Conservation (phyloP, 2,797 vertebrate genomes). For the Carcharodon carcharias region DNA sequence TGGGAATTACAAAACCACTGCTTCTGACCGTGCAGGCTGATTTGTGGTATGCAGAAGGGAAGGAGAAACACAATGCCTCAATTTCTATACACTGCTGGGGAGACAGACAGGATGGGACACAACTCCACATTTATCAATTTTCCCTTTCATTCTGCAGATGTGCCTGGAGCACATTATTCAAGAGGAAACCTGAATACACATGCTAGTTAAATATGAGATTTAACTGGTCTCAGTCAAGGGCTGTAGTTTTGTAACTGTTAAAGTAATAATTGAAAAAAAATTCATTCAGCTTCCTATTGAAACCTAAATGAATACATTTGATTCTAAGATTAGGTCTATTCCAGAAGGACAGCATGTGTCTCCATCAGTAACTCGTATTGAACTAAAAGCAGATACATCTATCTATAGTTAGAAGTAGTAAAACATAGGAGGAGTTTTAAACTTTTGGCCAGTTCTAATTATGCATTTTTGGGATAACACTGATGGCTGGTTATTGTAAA, state of each 20-base stretch:
- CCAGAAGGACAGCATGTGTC: not conserved
- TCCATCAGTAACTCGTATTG: not conserved
- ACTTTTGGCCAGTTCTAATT: no score
- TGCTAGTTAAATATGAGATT: not conserved
- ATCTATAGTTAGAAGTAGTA: not conserved
- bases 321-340: not conserved
- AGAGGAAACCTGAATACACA: not conserved
- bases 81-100: not conserved
- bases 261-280: not conserved
- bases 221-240: not conserved
- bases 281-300: not conserved
- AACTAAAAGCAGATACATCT: not conserved
- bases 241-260: not conserved
- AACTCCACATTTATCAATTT: not conserved
- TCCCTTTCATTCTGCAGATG: not conserved
- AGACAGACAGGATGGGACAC: not conserved
- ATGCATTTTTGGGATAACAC: not conserved
- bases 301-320: not conserved
- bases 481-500: not conserved
- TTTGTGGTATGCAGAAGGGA: not conserved
- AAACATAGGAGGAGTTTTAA: not conserved
- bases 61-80: not conserved
- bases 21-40: not conserved
- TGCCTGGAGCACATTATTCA: not conserved
- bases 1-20: not conserved